Conservation (phyloP, 2,888 invertebrate genomes). For the Disparrhopalites patrizii region DNA sequence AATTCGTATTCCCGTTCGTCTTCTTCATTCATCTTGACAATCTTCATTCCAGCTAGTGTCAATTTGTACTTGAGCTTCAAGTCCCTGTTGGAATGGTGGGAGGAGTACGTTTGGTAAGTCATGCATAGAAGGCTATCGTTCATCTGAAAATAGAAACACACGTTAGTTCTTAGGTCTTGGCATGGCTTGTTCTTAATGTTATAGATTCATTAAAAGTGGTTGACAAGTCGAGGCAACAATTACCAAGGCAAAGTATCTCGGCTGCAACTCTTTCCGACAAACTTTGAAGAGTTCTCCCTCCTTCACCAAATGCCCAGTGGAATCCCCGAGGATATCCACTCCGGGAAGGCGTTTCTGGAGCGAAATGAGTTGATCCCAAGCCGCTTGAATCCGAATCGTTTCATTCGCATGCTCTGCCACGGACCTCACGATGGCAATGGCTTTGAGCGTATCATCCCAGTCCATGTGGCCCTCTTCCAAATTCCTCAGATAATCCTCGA, state of each 20-base stretch:
- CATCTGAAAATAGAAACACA: conserved; percentile 51
- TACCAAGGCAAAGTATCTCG: conserved; percentile 62
- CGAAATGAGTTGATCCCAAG: conserved; percentile 55
- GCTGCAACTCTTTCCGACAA: conserved; percentile 62
- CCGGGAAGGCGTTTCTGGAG: conserved; percentile 54
- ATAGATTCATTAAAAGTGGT: too few relatives aligned
- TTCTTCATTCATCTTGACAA: conserved; percentile 51
- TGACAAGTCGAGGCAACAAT: too few relatives aligned
- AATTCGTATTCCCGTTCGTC: conserved; percentile 58
- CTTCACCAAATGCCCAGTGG: conserved; percentile 60
- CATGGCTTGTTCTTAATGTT: too few relatives aligned
- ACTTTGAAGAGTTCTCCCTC: conserved; percentile 63
- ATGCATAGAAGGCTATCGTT: conserved; percentile 55
- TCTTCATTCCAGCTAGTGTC: conserved; percentile 57
- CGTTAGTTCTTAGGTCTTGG: too few relatives aligned
- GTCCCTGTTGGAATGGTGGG: conserved; percentile 49
- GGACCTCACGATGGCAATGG: conserved; percentile 57
- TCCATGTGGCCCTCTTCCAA: conserved; percentile 56
- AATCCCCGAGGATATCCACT: conserved; percentile 55
- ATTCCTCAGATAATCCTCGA: conserved; percentile 61
- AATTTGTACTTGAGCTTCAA: conserved; percentile 55
- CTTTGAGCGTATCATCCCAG: conserved; percentile 59
- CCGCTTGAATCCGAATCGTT: conserved; percentile 57
- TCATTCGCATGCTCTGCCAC: conserved; percentile 60
- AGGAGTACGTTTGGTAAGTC: conserved; percentile 50